Base-by-base conservation (phyloP, 2,797 vertebrate genomes). In the Phyllotis vaccarum region DNA sequence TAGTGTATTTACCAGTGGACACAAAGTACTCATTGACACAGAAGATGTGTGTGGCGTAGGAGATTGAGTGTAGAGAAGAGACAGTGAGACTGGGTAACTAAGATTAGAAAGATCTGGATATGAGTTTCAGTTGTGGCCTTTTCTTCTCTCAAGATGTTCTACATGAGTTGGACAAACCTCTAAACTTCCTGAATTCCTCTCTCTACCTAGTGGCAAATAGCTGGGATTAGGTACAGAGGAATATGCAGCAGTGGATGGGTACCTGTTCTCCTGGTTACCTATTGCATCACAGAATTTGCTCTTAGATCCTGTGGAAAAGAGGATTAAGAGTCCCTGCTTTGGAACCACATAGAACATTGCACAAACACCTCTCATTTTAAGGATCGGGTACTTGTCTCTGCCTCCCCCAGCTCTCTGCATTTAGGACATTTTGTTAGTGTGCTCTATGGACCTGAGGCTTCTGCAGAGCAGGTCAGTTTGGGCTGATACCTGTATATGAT, bases 401-500 rank as follows among this genome's bases (percentile, higher is more conserved):
- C 62, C n/a, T 88, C 24, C 52, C 70, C 81, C 60, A 40, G 78
- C 17, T 93, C 54, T 79, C 54, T 89, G 43, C 24, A 4, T 81
- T 58, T 95, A 52, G 76, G 70, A 24, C 43, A 81, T 85, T 81
- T 76, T 76, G n/a, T 2, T 13, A 27, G 27, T 16, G 17, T 27
- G 27, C 76, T 49, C 43, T 54, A 37, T 56, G 85, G 27, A 12
- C 89, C 87, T 2, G 0, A 2, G 2, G n/a, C 70, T 40, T 27
- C 22, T 10, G 4, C 24, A 72, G 87, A 92, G 27, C 74, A 64
- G 58, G 22, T 43, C 34, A 72, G 0, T 1, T 2, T 19, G 37
- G 37, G 1, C 82, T 68, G 62, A 98, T 99, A 99, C 99, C 99
- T 99, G 99, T 99, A 99, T 97, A 99, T 99, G 98, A 99, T 99